Base-by-base conservation (phyloP, 2,113 vertebrate genomes). In the Silurus meridionalis region DNA sequence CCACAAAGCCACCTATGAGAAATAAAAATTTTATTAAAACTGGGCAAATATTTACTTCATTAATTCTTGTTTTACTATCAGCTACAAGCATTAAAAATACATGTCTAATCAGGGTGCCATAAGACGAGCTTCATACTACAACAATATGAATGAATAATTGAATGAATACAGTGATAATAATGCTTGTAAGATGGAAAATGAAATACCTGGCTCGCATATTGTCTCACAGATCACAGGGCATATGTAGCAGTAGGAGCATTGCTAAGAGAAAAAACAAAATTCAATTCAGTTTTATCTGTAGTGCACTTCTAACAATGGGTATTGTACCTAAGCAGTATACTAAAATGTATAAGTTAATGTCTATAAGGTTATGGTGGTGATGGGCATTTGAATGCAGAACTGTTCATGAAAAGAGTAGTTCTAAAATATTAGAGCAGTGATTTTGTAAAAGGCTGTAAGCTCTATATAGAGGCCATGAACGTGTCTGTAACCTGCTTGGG, bases 221-320 rank as follows among this genome's bases (percentile, higher is more conserved):
- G 95, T 96, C 75, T 97, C 95, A 74, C 96, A 97, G 87, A 97
- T 87, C 64, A 97, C 89, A 3, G 96, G 95, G 88, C 96, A 97
- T 66, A 97, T 85, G 84, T 93, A 96, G 89, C 97, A 97, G 69
- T 95, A 95, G 28, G 95, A 92, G 63, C 97, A 97, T 80, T 93
- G 91, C 96, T 97, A 90, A 14, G 10, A 17, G 28, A 64, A 50
- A 19, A 83, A 6, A 61, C 9, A 8, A 17, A 15, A 83, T 2
- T 37, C 37, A 37, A 37, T 37, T 37, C 37, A 37, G 37, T 37
- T 37, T 37, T 37, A 37, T 2, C 37, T 2, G 37, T 37, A 37
- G 37, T 37, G 37, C 37, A 37, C 37, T 37, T 37, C 37, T 37
- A 37, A 37, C 37, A 37, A 37, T 37, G 37, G 37, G 37, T 37